Percentiles rank a stretch among this genome's conserved stretches.
These are phyloP conservation scores for Pristionchus maxplancki DNA, from an alignment of 2,888 invertebrate species.

Conservation along the genomic window DNA sequence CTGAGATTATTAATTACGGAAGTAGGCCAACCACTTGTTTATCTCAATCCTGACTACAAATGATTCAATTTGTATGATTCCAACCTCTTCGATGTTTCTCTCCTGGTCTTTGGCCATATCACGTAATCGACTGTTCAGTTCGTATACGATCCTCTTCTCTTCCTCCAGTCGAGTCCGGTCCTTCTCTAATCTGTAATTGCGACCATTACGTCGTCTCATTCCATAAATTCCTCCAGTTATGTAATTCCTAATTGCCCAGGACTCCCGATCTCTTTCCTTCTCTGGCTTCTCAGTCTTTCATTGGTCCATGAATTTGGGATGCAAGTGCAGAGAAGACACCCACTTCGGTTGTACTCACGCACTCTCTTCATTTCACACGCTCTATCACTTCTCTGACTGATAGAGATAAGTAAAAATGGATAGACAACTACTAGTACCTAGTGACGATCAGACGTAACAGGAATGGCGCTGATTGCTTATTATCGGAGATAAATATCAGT, in stretches of 20 bases:
- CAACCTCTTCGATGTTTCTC: conserved; percentile 55
- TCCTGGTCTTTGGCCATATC: conserved; percentile 66
- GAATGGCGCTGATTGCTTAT: not conserved
- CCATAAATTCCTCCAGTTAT: no score
- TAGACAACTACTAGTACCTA: no score
- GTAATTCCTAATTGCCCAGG: not conserved
- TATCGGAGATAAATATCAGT: not conserved
- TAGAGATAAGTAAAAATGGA: no score
- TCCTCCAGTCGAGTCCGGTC: conserved; percentile 57
- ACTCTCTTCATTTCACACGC: no score
- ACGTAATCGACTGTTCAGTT: conserved; percentile 63
- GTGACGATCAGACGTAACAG: not conserved
- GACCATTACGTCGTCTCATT: not conserved
- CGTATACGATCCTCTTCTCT: conserved; percentile 67
- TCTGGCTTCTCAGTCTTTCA: conserved; percentile 39
- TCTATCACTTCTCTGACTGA: no score
- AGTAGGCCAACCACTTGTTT: not conserved
- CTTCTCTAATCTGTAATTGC: conserved; percentile 55
- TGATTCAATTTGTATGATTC: not conserved
- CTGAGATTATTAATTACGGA: conserved; percentile 51
- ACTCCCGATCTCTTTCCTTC: not conserved
- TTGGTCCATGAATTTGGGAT: conserved; percentile 8
- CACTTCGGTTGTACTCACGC: conserved; percentile 13
- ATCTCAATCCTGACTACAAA: not conserved
- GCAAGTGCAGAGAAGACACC: not conserved